A percentile compares a stretch with the other conserved stretches of the same genome.
These are phyloP conservation scores for Chrysolina haemoptera DNA, from an alignment of 2,888 invertebrate species.

Conservation along the genomic window DNA sequence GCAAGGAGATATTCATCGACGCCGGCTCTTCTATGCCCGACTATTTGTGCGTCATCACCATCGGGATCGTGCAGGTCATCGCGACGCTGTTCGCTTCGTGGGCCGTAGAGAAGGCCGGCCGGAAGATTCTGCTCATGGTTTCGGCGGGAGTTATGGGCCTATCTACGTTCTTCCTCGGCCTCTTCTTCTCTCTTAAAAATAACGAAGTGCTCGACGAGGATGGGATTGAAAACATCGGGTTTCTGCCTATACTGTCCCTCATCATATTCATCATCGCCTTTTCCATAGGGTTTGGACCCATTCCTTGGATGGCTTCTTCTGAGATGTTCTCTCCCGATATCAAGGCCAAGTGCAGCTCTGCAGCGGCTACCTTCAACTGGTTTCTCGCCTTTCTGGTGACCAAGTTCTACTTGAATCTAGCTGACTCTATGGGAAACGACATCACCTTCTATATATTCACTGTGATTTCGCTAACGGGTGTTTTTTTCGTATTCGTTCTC, in stretches of 20 bases:
- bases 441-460: constrained; percentile 85
- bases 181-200: constrained; percentile 76
- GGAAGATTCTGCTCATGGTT: constrained; percentile 81
- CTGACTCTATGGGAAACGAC: constrained; percentile 73
- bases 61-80: constrained; percentile 85
- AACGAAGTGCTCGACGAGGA: constrained; percentile 60
- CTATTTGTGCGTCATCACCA: constrained; percentile 64
- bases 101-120: constrained; percentile 85
- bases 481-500: constrained; percentile 73
- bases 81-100: constrained; percentile 83
- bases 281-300: constrained; percentile 88
- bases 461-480: constrained; percentile 76
- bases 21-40: constrained; percentile 75
- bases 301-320: constrained; percentile 90
- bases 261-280: constrained; percentile 85
- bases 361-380: constrained; percentile 90
- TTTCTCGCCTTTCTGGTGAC: constrained; percentile 86
- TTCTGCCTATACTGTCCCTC: constrained; percentile 82
- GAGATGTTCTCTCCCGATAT: constrained; percentile 87
- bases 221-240: constrained; percentile 74
- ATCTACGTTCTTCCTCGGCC: constrained; percentile 78
- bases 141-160: constrained; percentile 83
- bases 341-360: constrained; percentile 83
- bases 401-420: constrained; percentile 78
- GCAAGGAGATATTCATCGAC: constrained; percentile 79